Evolutionary conservation across 2,797 vertebrate genomes (phyloP), one percentile per base, ranked within the genome.

Genomic region (Erethizon dorsatum): DNA sequence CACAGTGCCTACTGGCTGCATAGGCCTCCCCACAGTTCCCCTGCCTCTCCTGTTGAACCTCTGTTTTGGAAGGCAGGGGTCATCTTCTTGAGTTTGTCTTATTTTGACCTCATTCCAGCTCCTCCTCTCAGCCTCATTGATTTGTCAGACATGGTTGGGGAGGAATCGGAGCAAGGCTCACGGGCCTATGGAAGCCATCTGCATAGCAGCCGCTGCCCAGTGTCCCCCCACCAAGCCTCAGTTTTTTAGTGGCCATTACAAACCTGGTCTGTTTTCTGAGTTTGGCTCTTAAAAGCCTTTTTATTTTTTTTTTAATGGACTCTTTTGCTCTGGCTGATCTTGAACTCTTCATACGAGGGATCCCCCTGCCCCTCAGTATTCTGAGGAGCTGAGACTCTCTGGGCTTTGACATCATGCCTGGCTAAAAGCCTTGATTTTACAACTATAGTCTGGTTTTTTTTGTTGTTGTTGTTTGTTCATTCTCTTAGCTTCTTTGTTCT

Each of bases 1-100:
- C 28, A 63, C 61, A 33, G 63, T 33, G 28, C 31, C 12, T 26
- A 10, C 57, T 61, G 59, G 59, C 59, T 61, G 24, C 26, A 28
- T 24, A 61, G 2, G 10, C 59, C 24, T 67, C 31, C 63, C 63
- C 31, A 33, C 31, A n/a, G 6, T 15, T 33, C 31, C 63, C 63
- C 31, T 67, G 31, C 31, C 31, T 33, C 31, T 67, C 63, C 31
- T 67, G 14, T n/a, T 67, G 13, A 14, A 67, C 63, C 97, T 99
- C 99, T 98, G 99, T 99, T 99, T 99, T 99, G 92, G 99, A 99
- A 91, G 99, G 99, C 98, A 99, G 96, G 3, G 98, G 98, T 99
- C 94, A 99, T 99, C 98, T 99, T 99, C 56, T 98, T 98, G 77
- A 0, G 99, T 99, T 78, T 99, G 98, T 99, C 98, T n/a, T 98